Evolutionary conservation across 2,888 invertebrate genomes (phyloP).

Genomic region (Epirrita christyi): DNA sequence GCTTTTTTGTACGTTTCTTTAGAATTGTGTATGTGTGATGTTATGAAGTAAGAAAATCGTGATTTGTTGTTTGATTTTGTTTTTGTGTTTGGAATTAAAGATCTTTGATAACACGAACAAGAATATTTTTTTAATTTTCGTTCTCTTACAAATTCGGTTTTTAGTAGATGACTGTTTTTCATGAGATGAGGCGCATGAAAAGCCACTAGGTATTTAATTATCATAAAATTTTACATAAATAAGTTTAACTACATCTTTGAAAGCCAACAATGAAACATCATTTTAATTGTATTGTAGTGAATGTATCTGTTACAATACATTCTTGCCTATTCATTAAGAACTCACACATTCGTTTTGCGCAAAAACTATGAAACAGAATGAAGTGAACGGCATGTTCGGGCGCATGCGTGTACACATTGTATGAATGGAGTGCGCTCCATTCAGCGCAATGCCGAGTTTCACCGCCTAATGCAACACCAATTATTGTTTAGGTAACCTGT

Average conservation of each 20-base stretch:
- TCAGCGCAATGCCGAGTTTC: conserved; percentile 54
- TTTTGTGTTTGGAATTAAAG: no score
- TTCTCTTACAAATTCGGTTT: no score
- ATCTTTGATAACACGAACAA: no score
- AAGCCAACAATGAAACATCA: conserved; percentile 4
- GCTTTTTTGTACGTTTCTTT: no score
- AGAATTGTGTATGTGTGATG: no score
- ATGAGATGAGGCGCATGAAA: no score
- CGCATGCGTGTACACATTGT: conserved; percentile 56
- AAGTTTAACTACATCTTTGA: not conserved
- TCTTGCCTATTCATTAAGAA: conserved; percentile 40
- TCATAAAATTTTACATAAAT: no score
- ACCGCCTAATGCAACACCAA: conserved; percentile 60
- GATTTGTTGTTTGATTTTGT: no score
- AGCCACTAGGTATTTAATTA: no score
- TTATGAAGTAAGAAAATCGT: no score
- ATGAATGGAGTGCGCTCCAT: conserved; percentile 73
- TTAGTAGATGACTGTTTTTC: no score
- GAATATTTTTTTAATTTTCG: no score
- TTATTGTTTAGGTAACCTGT: conserved; percentile 56
- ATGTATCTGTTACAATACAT: conserved; percentile 27
- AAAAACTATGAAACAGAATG: conserved; percentile 46
- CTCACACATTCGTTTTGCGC: conserved; percentile 43
- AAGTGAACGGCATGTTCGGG: conserved; percentile 53
- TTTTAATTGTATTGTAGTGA: not conserved